Conservation (phyloP, 2,888 invertebrate genomes). For the Caenorhabditis sp. region DNA sequence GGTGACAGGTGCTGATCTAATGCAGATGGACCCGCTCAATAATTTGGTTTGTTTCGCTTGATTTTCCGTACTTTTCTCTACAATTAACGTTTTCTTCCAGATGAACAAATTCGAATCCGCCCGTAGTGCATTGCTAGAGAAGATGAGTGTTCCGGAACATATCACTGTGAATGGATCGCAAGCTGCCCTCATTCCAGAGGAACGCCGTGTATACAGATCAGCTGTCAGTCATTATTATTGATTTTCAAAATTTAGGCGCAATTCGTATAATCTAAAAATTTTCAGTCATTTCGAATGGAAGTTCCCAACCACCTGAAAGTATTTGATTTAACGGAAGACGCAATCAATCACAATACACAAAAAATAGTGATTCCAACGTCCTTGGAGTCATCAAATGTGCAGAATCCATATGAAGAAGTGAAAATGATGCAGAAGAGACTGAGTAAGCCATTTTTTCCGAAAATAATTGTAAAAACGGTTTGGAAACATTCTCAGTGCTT, state of each 20-base stretch:
- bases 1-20: slow-evolving; percentile 55
- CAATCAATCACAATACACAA: slow-evolving; percentile 21
- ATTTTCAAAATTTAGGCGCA: background rate
- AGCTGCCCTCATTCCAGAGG: slow-evolving; percentile 33
- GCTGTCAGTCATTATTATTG: slow-evolving; percentile 24
- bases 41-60: slow-evolving; percentile 35
- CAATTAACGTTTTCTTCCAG: slow-evolving; percentile 30
- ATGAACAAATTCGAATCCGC: slow-evolving; percentile 52
- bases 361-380: slow-evolving; percentile 32
- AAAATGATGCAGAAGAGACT: slow-evolving; percentile 50
- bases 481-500: no score
- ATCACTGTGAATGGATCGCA: slow-evolving; percentile 50
- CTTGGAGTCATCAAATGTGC: slow-evolving; percentile 42
- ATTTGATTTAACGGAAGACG: slow-evolving; percentile 40
- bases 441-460: slow-evolving; percentile 20
- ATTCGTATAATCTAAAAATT: background rate
- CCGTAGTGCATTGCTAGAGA: slow-evolving; percentile 46
- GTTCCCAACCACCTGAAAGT: slow-evolving; percentile 55
- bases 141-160: slow-evolving; percentile 59
- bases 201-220: slow-evolving; percentile 22
- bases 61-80: background rate
- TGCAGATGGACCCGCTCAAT: slow-evolving; percentile 50
- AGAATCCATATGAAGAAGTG: slow-evolving; percentile 61
- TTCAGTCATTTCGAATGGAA: slow-evolving; percentile 53
- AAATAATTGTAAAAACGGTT: no score